Percentiles rank a stretch among this genome's conserved stretches.
Evolutionary conservation across 2,113 vertebrate species (phyloP).

Genomic region (Procavia capensis): DNA sequence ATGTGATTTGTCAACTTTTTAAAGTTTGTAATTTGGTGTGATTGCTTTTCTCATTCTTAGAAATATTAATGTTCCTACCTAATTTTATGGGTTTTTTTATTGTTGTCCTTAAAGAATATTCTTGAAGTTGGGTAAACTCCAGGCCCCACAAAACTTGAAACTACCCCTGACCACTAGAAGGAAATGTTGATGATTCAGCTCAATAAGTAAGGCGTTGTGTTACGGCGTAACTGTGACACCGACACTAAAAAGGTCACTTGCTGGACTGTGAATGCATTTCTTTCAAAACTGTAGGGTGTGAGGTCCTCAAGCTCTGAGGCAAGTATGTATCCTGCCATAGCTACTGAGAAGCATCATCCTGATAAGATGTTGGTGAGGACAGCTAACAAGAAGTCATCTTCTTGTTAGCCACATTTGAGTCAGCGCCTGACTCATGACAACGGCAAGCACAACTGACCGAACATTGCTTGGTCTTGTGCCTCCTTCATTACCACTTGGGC

Average conservation of each 20-base stretch:
- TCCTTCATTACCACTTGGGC: too few relatives aligned
- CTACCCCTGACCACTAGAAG: not conserved
- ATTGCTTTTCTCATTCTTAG: not conserved
- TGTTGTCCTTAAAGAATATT: not conserved
- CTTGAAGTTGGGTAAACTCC: not conserved
- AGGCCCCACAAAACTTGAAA: not conserved
- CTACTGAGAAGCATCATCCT: not conserved
- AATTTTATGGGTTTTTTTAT: too few relatives aligned
- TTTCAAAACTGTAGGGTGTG: not conserved
- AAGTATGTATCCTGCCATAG: not conserved
- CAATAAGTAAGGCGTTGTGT: not conserved
- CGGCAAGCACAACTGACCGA: too few relatives aligned
- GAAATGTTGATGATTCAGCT: not conserved
- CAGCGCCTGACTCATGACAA: too few relatives aligned
- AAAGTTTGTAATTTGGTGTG: not conserved
- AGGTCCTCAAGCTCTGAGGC: not conserved
- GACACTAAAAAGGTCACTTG: accelerated
- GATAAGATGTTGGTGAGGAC: not conserved
- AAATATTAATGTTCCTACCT: not conserved
- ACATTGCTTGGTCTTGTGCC: too few relatives aligned
- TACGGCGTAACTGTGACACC: not conserved
- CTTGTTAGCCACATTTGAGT: too few relatives aligned
- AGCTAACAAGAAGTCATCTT: too few relatives aligned
- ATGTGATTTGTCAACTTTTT: not conserved
- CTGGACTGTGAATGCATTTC: not conserved